These are phyloP conservation scores for Apotomis betuletana DNA, from an alignment of 2,888 invertebrate species.

Conservation along the genomic window DNA sequence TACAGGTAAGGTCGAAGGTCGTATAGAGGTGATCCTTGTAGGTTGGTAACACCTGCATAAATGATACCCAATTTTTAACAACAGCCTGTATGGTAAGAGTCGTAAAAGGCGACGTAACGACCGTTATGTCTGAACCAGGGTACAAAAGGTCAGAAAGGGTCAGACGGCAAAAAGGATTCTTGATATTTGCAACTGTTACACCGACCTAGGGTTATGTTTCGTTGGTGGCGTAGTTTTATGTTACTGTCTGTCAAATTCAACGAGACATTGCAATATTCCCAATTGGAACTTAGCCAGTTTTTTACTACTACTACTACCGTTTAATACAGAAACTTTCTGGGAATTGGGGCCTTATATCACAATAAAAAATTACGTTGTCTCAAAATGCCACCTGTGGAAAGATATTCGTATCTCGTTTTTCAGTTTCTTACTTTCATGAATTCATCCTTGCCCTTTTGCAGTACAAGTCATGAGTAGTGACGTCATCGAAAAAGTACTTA, in stretches of 20 bases:
- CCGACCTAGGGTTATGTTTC: conserved; percentile 25
- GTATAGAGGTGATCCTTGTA: conserved; percentile 3
- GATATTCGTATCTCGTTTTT: no score
- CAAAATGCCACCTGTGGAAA: no score
- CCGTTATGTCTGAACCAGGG: conserved; percentile 46
- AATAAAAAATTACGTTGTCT: no score
- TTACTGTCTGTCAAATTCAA: background rate
- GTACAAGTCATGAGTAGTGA: no score
- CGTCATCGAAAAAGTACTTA: no score
- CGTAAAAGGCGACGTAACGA: conserved; percentile 35
- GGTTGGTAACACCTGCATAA: conserved; percentile 28
- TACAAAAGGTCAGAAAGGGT: conserved; percentile 47
- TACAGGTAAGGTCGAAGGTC: conserved; percentile 1
- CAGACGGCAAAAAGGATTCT: conserved; percentile 45
- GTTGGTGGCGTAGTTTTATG: conserved; percentile 40
- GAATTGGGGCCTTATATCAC: no score
- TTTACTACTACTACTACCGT: no score
- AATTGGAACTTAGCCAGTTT: no score
- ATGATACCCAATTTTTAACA: conserved; percentile 41
- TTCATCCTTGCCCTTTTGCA: no score
- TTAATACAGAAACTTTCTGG: no score
- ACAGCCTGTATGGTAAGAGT: conserved; percentile 30
- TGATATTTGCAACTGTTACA: conserved; percentile 44
- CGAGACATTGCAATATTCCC: no score
- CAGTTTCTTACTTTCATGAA: no score